Percentiles rank a stretch among this genome's conserved stretches.
phyloP scores from a whole-genome alignment of 2,797 vertebrate genomes.

The Sciaenops ocellatus region DNA sequence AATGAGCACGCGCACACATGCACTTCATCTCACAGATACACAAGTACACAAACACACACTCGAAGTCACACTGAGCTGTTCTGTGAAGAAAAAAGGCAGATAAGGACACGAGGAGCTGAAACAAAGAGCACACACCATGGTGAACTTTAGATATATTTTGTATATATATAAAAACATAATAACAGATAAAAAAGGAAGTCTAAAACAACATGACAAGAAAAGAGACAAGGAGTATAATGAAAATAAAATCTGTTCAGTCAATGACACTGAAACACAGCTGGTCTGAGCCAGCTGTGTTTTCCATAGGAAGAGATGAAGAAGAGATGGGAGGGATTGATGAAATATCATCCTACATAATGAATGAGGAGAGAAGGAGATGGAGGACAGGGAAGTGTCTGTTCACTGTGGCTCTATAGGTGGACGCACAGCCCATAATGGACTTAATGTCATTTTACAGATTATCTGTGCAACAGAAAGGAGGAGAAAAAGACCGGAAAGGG shows the following conservation, averaged over 20 bases:
- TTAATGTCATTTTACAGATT: conserved; percentile 58
- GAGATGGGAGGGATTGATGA: conserved; percentile 16
- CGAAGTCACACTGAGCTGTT: neutral
- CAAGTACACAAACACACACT: conserved; percentile 5
- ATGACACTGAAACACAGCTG: too few relatives aligned
- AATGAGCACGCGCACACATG: neutral
- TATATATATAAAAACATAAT: neutral
- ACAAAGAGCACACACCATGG: conserved; percentile 29
- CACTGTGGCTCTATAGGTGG: neutral
- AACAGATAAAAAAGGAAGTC: neutral
- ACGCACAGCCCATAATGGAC: conserved; percentile 14
- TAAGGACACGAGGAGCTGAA: conserved; percentile 2
- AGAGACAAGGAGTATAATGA: conserved; percentile 4
- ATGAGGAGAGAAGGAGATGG: conserved; percentile 23
- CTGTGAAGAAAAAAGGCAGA: conserved; percentile 9
- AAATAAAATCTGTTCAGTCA: neutral
- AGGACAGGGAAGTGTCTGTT: conserved; percentile 24
- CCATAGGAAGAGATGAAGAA: conserved; percentile 14
- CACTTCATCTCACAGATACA: conserved; percentile 4
- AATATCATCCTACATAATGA: conserved; percentile 42
- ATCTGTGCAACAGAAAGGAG: neutral
- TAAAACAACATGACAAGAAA: neutral
- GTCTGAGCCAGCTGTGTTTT: conserved; percentile 27
- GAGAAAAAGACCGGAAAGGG: neutral
- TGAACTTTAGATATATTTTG: neutral